phyloP scores from a whole-genome alignment of 1,140 invertebrate species.

The Euura saliciscinereae region DNA sequence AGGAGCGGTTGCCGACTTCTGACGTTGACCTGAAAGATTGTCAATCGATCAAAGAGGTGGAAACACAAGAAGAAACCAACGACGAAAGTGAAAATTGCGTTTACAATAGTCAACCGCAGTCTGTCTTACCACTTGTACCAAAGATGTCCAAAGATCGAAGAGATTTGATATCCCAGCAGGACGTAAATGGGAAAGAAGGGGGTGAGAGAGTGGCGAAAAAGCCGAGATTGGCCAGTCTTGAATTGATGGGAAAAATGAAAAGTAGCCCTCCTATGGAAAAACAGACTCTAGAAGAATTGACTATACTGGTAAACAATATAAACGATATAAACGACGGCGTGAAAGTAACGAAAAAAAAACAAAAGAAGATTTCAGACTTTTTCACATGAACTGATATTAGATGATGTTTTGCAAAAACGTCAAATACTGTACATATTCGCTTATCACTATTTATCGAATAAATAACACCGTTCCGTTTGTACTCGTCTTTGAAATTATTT shows the following conservation, averaged over 20 bases:
- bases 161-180: too few species aligned
- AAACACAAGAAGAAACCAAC: not conserved
- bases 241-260: conserved; percentile 10
- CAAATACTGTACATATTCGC: not conserved
- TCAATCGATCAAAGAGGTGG: not conserved
- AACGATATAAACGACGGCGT: not conserved
- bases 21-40: not conserved
- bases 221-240: not conserved
- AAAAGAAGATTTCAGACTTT: conserved; percentile 44
- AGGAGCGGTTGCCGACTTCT: not conserved
- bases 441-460: not conserved
- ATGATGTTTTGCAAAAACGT: not conserved
- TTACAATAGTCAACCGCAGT: too few species aligned
- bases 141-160: too few species aligned
- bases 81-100: too few species aligned
- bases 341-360: conserved; percentile 27
- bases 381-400: conserved; percentile 30
- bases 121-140: too few species aligned
- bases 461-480: not conserved
- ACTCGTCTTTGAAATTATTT: not conserved
- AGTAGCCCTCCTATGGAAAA: conserved; percentile 14
- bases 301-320: conserved; percentile 11
- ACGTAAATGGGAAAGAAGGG: conserved; percentile 5
- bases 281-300: conserved; percentile 2
- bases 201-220: conserved; percentile 10